Percentiles rank a stretch among this genome's conserved stretches.
Evolutionary conservation across 92 coral and sea anemone species (phyloP).

Genomic region (Diadumene lineata): DNA sequence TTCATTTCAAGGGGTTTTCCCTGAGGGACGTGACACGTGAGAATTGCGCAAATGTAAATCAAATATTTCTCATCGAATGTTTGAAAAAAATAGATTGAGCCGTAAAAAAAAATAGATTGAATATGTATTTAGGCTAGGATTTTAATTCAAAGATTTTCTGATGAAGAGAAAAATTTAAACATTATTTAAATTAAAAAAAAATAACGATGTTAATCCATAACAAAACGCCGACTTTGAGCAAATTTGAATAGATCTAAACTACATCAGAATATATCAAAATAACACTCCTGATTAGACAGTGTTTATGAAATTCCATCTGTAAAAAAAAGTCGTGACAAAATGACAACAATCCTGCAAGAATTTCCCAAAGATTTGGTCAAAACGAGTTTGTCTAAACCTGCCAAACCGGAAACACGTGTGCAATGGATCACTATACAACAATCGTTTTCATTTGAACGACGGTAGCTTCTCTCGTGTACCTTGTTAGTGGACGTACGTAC

Average conservation of each 20-base stretch:
- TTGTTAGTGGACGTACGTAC: not conserved
- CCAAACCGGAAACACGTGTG: slow-evolving; percentile 22
- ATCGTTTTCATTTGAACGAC: not conserved
- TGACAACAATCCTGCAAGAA: not conserved
- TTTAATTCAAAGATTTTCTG: no score
- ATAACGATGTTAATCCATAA: no score
- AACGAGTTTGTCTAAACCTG: slow-evolving; percentile 1
- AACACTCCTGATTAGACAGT: not conserved
- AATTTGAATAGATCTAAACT: no score
- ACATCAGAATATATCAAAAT: no score
- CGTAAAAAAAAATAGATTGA: no score
- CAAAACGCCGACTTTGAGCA: no score
- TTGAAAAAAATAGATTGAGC: no score
- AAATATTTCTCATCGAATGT: no score
- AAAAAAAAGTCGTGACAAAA: not conserved
- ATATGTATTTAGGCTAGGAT: no score
- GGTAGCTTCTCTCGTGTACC: not conserved
- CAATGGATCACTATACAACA: slow-evolving; percentile 2
- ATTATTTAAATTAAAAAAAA: no score
- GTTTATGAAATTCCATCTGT: not conserved
- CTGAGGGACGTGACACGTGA: not conserved
- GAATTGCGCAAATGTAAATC: no score
- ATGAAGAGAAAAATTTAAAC: no score
- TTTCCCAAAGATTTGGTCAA: not conserved
- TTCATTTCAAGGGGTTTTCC: slow-evolving; percentile 2